Conservation (phyloP, 2,113 vertebrate genomes). For the Ophthalmolycus amberensis region DNA sequence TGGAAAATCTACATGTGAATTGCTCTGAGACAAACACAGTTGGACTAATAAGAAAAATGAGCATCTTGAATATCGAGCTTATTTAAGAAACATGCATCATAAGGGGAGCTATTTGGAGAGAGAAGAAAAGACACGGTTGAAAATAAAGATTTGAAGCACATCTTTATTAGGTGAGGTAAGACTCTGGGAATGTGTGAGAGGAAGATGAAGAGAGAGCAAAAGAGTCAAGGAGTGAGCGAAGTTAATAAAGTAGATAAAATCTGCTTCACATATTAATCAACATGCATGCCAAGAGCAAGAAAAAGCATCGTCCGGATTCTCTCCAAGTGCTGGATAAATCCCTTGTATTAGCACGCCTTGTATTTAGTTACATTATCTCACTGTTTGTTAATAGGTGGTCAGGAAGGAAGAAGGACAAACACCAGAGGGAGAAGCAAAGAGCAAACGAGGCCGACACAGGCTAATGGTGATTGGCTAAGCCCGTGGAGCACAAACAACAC, state of each 20-base stretch:
- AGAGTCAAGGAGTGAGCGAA: slow-evolving; percentile 56
- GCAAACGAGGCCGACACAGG: slow-evolving; percentile 37
- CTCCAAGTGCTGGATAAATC: slow-evolving; percentile 52
- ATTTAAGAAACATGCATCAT: slow-evolving; percentile 49
- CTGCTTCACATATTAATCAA: slow-evolving; percentile 64
- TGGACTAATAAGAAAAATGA: slow-evolving; percentile 38
- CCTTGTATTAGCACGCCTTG: slow-evolving; percentile 47
- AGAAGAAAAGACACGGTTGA: slow-evolving; percentile 34
- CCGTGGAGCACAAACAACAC: slow-evolving; percentile 58
- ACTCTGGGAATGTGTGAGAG: slow-evolving; percentile 47
- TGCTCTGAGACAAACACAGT: slow-evolving; percentile 7
- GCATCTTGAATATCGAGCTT: slow-evolving; percentile 38
- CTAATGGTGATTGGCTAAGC: slow-evolving; percentile 61
- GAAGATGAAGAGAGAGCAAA: slow-evolving; percentile 62
- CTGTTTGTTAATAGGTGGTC: slow-evolving; percentile 70
- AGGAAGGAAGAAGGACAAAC: slow-evolving; percentile 47
- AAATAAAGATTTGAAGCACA: slow-evolving; percentile 53
- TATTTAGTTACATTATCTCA: slow-evolving; percentile 68
- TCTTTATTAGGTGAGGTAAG: slow-evolving; percentile 67
- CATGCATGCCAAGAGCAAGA: slow-evolving; percentile 41
- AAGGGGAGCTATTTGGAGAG: slow-evolving; percentile 44
- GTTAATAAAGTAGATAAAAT: slow-evolving; percentile 70
- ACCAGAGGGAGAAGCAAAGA: slow-evolving; percentile 66
- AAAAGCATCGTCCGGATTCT: slow-evolving; percentile 49
- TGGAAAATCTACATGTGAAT: slow-evolving; percentile 15